These are phyloP conservation scores for Agonopterix subpropinquella DNA, from an alignment of 2,888 invertebrate species.

Conservation along the genomic window DNA sequence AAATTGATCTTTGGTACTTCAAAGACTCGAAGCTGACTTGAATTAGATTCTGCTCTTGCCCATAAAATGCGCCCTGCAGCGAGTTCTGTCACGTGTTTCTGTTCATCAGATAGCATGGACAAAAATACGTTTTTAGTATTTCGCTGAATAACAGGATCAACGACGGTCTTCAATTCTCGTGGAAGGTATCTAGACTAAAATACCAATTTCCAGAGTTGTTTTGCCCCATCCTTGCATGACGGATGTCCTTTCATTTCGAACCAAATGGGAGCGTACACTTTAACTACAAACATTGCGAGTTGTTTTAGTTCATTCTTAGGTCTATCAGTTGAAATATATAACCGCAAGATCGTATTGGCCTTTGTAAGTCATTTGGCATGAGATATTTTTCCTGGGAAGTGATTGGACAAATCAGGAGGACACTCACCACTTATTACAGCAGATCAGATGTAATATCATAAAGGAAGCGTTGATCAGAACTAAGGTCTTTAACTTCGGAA, in stretches of 20 bases:
- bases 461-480: constrained; percentile 11
- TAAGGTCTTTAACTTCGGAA: constrained; percentile 6
- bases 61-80: constrained; percentile 19
- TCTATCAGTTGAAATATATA: constrained; percentile 6
- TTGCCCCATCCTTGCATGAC: constrained; percentile 10
- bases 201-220: constrained; percentile 16
- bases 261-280: constrained; percentile 14
- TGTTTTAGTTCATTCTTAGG: constrained; percentile 1
- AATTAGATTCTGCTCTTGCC: constrained; percentile 6
- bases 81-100: constrained; percentile 21
- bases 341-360: constrained; percentile 14
- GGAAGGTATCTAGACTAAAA: constrained; percentile 13
- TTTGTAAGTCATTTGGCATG: constrained; percentile 18
- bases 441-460: constrained; percentile 7
- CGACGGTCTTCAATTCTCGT: constrained; percentile 4
- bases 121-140: constrained; percentile 1
- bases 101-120: constrained; percentile 21
- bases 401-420: constrained; percentile 8
- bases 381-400: constrained; percentile 14
- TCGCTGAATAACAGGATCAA: constrained; percentile 13
- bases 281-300: constrained; percentile 6
- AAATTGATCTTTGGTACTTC: constrained; percentile 14
- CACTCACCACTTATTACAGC: constrained; percentile 7
- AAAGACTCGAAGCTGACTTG: constrained; percentile 11
- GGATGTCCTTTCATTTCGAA: constrained; percentile 8